Evolutionary conservation across 2,797 vertebrate genomes (phyloP).

Genomic region (Podargus strigoides): DNA sequence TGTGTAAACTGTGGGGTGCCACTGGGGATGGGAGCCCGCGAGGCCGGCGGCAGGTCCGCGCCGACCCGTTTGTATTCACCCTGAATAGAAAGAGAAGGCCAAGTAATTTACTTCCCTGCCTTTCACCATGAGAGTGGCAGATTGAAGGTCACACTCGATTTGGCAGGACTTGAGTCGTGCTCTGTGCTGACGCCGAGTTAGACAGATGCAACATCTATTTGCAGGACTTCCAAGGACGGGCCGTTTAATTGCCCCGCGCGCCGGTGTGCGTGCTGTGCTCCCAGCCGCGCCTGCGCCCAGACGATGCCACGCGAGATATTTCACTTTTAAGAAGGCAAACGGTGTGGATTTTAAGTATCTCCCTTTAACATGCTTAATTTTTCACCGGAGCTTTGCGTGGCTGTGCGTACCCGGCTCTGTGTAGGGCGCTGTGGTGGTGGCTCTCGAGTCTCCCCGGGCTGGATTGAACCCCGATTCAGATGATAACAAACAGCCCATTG

Average conservation of each 20-base stretch:
- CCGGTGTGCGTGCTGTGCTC: neutral
- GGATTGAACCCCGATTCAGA: neutral
- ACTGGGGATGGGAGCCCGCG: slow-evolving; percentile 68
- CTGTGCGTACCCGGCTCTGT: rapidly evolving
- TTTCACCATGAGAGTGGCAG: slow-evolving; percentile 76
- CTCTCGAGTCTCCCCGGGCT: neutral
- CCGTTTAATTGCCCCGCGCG: neutral
- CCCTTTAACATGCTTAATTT: rapidly evolving
- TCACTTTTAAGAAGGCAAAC: rapidly evolving
- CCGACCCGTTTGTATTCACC: slow-evolving; percentile 68
- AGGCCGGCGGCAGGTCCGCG: slow-evolving; percentile 73
- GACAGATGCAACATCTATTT: slow-evolving; percentile 66
- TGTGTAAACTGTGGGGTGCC: slow-evolving; percentile 77
- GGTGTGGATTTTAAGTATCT: rapidly evolving
- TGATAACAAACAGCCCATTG: slow-evolving; percentile 18
- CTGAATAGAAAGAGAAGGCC: slow-evolving; percentile 71
- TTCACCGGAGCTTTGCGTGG: rapidly evolving
- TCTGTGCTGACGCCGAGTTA: slow-evolving; percentile 40
- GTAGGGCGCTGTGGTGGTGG: neutral
- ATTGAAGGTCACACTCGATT: slow-evolving; percentile 78
- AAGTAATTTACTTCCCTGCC: slow-evolving; percentile 66
- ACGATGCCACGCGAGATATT: rapidly evolving
- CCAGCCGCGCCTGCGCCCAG: neutral
- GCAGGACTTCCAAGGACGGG: neutral
- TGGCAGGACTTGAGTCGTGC: slow-evolving; percentile 60